phyloP scores from a whole-genome alignment of 2,113 vertebrate genomes.

The Anguilla japonica region DNA sequence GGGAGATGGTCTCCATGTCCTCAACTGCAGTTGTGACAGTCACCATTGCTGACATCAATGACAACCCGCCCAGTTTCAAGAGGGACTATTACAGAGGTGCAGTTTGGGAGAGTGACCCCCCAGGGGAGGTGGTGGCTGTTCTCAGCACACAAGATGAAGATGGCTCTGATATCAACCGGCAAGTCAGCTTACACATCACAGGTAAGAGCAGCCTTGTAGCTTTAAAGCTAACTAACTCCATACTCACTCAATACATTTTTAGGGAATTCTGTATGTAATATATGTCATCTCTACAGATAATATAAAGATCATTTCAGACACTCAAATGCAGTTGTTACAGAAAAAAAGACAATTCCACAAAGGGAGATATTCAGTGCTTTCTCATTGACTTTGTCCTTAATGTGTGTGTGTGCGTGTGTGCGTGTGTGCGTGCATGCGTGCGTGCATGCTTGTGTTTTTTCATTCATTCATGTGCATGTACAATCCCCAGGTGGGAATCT shows the following conservation, averaged over 20 bases:
- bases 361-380: neutral
- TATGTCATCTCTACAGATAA: neutral
- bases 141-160: constrained; percentile 89
- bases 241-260: neutral
- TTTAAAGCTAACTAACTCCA: too few species aligned
- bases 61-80: constrained; percentile 86
- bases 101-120: constrained; percentile 87
- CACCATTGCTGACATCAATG: constrained; percentile 88
- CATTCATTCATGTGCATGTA: neutral
- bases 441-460: neutral
- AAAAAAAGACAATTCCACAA: neutral
- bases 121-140: constrained; percentile 88
- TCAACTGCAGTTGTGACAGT: constrained; percentile 84
- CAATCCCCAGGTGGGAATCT: constrained; percentile 80
- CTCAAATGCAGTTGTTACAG: neutral
- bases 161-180: constrained; percentile 83
- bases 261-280: neutral
- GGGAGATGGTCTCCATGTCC: constrained; percentile 81
- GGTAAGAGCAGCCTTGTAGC: constrained; percentile 55
- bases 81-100: constrained; percentile 82
- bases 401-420: neutral
- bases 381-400: neutral
- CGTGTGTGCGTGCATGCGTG: neutral
- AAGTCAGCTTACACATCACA: constrained; percentile 93
- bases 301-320: neutral